Conservation (phyloP, 2,113 vertebrate species). For the Oncorhynchus tshawytscha region DNA sequence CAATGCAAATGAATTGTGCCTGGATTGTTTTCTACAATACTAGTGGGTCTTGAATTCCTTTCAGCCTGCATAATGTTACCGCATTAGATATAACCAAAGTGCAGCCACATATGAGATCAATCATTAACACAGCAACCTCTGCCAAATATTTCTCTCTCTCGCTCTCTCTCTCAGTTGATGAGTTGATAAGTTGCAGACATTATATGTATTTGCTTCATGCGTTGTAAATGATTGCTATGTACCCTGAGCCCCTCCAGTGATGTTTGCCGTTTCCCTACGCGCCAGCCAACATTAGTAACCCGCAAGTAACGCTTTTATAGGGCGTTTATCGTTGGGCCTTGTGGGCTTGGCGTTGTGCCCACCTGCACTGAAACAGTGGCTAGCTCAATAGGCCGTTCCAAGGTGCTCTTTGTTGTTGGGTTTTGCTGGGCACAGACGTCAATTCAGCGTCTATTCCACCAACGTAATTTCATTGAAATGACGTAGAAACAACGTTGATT, state of each 20-base stretch:
- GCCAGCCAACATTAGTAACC: conserved; percentile 1
- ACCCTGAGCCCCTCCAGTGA: not conserved
- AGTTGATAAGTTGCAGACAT: not conserved
- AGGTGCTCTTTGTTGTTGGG: too few species aligned
- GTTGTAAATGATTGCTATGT: conserved; percentile 7
- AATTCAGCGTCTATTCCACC: too few species aligned
- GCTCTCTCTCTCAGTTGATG: too few species aligned
- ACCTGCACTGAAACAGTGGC: too few species aligned
- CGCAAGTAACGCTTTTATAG: conserved; percentile 7
- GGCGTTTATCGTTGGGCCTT: not conserved
- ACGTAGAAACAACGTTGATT: too few species aligned
- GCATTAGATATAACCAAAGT: not conserved
- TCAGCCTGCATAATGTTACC: not conserved
- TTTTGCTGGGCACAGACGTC: too few species aligned
- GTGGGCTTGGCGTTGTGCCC: not conserved
- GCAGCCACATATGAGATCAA: not conserved
- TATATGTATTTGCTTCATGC: not conserved
- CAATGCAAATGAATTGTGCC: too few species aligned
- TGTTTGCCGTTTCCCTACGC: not conserved
- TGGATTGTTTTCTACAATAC: not conserved
- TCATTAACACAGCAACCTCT: not conserved
- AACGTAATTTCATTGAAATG: too few species aligned
- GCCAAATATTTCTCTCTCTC: not conserved
- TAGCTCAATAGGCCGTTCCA: too few species aligned
- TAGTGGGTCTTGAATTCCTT: not conserved